Conservation (phyloP, 2,888 invertebrate genomes). For the Labia minor region DNA sequence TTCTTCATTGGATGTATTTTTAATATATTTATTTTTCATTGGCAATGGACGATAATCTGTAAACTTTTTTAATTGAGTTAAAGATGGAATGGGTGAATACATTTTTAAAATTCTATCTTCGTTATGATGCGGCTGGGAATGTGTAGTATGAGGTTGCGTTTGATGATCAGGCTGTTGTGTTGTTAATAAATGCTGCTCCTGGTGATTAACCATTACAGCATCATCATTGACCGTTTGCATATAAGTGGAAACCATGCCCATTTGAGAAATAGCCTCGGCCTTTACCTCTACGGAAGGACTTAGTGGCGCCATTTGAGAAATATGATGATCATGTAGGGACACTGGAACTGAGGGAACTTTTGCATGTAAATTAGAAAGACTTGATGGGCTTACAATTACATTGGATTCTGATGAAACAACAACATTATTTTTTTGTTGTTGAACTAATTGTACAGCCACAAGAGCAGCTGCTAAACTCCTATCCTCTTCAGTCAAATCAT, state of each 20-base stretch:
- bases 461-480: conserved; percentile 49
- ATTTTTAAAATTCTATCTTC: conserved; percentile 24
- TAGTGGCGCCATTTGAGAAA: conserved; percentile 22
- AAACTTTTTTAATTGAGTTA: background rate
- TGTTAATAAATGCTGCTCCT: conserved; percentile 4
- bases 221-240: conserved; percentile 31
- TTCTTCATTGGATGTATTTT: conserved; percentile 3
- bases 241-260: conserved; percentile 30
- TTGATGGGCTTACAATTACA: conserved; percentile 24
- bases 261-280: conserved; percentile 29
- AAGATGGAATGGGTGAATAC: conserved; percentile 21
- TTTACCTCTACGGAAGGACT: conserved; percentile 26
- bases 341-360: conserved; percentile 21
- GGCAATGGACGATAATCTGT: background rate
- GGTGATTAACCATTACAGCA: conserved; percentile 22
- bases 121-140: conserved; percentile 16
- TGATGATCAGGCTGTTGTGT: background rate
- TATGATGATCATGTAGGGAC: conserved; percentile 23
- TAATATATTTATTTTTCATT: background rate
- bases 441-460: conserved; percentile 49
- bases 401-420: conserved; percentile 23
- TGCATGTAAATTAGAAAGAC: conserved; percentile 17
- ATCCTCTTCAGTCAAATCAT: conserved; percentile 47
- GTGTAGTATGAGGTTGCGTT: background rate
- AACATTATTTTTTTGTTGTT: conserved; percentile 42